Percentiles rank a stretch among this genome's conserved stretches.
phyloP scores from a whole-genome alignment of 2,113 vertebrate species.

The Chrysochloris asiatica region DNA sequence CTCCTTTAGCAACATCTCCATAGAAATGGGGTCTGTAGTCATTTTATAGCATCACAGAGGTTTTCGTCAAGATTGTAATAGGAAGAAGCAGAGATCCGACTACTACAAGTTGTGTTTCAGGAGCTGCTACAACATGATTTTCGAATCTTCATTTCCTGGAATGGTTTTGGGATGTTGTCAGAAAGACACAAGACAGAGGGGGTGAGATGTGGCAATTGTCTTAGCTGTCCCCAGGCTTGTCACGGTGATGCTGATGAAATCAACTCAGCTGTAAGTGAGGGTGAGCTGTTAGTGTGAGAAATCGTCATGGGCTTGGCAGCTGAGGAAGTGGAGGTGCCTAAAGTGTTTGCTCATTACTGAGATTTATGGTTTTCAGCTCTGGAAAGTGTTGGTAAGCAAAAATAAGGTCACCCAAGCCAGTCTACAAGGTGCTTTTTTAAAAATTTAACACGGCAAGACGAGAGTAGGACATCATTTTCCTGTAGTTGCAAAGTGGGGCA shows the following conservation, averaged over 20 bases:
- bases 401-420: constrained; percentile 63
- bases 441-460: neutral
- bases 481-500: neutral
- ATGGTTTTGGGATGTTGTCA: constrained; percentile 71
- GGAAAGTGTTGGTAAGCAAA: constrained; percentile 79
- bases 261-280: constrained; percentile 79
- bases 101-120: constrained; percentile 9
- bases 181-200: constrained; percentile 58
- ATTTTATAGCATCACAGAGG: no score
- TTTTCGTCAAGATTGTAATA: no score
- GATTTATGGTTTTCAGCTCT: constrained; percentile 79
- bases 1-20: neutral
- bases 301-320: constrained; percentile 71
- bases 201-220: constrained; percentile 79
- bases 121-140: neutral
- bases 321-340: constrained; percentile 62
- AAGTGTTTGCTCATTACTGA: constrained; percentile 80
- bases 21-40: neutral
- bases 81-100: fast-evolving
- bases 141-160: constrained; percentile 63
- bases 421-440: constrained; percentile 45
- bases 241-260: constrained; percentile 81
- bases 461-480: neutral
- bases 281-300: constrained; percentile 80
- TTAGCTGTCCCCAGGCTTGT: constrained; percentile 80